Evolutionary conservation across 2,113 vertebrate genomes (phyloP).

Genomic region (Alectura lathami): DNA sequence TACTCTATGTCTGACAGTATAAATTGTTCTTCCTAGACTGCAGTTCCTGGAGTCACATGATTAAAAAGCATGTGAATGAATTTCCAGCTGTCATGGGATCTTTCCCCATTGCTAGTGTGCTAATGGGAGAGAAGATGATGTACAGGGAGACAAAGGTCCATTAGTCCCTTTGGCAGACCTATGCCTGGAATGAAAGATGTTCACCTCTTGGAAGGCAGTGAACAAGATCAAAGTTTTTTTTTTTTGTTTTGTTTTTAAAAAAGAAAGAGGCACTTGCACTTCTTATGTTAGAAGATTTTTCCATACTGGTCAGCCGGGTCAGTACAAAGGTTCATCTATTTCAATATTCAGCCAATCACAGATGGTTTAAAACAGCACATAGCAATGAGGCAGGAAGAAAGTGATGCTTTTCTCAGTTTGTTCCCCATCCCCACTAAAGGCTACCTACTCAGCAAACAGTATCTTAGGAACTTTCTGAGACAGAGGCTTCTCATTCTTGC

Average conservation of each 20-base stretch:
- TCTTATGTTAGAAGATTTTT: too few species aligned
- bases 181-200: neutral
- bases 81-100: conserved; percentile 8
- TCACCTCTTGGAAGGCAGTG: neutral
- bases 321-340: neutral
- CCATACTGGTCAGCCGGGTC: neutral
- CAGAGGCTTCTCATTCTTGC: neutral
- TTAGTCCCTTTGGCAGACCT: neutral
- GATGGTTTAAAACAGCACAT: neutral
- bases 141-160: neutral
- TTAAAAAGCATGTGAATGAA: conserved; percentile 42
- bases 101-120: neutral
- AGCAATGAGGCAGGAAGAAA: neutral
- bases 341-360: neutral
- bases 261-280: too few species aligned
- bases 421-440: neutral
- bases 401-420: neutral
- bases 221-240: neutral
- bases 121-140: neutral
- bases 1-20: neutral
- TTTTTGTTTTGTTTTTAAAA: neutral
- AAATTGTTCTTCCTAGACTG: conserved; percentile 40
- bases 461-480: neutral
- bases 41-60: neutral
- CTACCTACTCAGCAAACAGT: fast-evolving